phyloP scores from a whole-genome alignment of 2,888 invertebrate species.

The Chrysolina americana region DNA sequence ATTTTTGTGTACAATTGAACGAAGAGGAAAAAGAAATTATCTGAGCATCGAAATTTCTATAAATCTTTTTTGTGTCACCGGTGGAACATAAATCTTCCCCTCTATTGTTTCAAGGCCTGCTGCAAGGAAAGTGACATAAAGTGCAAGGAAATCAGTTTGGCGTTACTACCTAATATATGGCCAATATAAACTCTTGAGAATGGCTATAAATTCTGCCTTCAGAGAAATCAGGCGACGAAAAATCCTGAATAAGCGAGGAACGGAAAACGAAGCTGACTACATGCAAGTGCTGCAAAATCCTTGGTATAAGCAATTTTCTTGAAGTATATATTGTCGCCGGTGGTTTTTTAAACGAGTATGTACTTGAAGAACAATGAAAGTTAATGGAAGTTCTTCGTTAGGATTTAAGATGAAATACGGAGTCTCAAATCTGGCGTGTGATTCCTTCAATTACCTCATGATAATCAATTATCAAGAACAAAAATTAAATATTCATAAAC shows the following conservation, averaged over 20 bases:
- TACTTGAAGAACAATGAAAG: no score
- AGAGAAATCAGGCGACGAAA: conserved; percentile 29
- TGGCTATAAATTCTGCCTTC: conserved; percentile 35
- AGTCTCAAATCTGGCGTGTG: no score
- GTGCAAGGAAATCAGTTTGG: conserved; percentile 37
- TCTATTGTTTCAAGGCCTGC: conserved; percentile 3
- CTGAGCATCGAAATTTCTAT: conserved; percentile 2
- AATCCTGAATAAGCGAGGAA: background rate
- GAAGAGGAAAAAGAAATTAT: background rate
- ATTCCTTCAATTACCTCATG: no score
- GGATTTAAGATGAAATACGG: no score
- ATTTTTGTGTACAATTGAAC: background rate
- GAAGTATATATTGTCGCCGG: no score
- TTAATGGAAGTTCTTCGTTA: no score
- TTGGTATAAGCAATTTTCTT: no score
- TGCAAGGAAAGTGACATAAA: conserved; percentile 10
- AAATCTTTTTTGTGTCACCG: background rate
- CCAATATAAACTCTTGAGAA: conserved; percentile 41
- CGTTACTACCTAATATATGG: conserved; percentile 40
- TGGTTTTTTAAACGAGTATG: no score
- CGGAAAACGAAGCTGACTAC: background rate
- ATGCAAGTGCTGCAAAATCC: background rate
- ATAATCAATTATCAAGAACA: no score
- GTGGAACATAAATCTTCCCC: conserved; percentile 10
- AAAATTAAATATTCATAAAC: no score